Evolutionary conservation across 92 coral and sea anemone genomes (phyloP), one percentile per base, ranked within the genome.

Genomic region (Palythoa heliodiscus): DNA sequence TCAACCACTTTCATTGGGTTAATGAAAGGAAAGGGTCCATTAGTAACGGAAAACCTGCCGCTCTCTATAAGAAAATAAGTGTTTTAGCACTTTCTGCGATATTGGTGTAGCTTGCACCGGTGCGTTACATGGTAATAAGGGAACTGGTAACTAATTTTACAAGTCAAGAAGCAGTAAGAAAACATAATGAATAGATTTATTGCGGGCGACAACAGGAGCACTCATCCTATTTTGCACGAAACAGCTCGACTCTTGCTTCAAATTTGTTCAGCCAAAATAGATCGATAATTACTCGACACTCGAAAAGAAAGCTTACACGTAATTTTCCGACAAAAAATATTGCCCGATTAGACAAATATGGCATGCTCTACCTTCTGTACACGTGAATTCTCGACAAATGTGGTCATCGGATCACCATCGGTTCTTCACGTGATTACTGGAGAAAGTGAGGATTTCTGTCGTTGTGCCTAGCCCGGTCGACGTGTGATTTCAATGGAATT

Each of bases 301-400:
- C 72, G 72, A 24, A 17, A 60, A 60, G 13, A 17, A 60, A 60
- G n/a, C n/a, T n/a, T n/a, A n/a, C n/a, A n/a, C n/a, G n/a, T n/a
- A n/a, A n/a, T n/a, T n/a, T n/a, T n/a, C n/a, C n/a, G 13, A 17
- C 67, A 4, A 11, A 5, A 60, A 11, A 60, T 17, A 17, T 60
- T 7, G 20, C 20, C 20, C 20, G 55, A 52, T 60, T 60, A 11
- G 67, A 11, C 67, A 60, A 60, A 60, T 60, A 60, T 60, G 67
- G 20, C 72, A n/a, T 68, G 72, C 72, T 68, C 72, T 68, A 68
- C 72, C n/a, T 68, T 68, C 72, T 68, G 72, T 68, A 20, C 72
- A 68, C 72, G 40, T 68, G 72, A 20, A 68, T 68, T 25, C 72
- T 68, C 72, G 72, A 20, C 40, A 68, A 68, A 68, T 68, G n/a